A percentile compares a stretch with the other conserved stretches of the same genome.
Conservation (phyloP, 1,140 invertebrate genomes). For the Achroia grisella region DNA sequence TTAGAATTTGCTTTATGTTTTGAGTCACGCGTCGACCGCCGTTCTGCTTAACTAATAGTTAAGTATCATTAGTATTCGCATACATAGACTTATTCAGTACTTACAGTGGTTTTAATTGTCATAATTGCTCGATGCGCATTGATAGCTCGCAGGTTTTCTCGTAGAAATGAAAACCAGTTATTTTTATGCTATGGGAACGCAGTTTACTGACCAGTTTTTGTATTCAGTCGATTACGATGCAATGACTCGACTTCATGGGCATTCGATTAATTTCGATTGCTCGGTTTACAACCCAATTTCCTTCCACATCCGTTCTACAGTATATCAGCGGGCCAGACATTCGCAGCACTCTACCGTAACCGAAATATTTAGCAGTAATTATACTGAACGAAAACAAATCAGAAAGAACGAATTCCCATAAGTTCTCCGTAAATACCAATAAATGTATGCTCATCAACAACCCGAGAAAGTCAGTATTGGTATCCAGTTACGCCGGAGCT, state of each 20-base stretch:
- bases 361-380: no score
- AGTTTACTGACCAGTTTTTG: slow-evolving; percentile 2
- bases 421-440: no score
- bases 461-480: slow-evolving; percentile 22
- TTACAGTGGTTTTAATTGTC: background rate
- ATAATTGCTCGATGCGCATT: slow-evolving; percentile 3
- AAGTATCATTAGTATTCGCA: no score
- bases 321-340: no score
- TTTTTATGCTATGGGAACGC: slow-evolving; percentile 4
- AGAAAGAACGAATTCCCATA: no score
- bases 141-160: slow-evolving; percentile 1
- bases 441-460: background rate
- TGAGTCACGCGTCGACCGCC: background rate
- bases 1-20: background rate
- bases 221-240: slow-evolving; percentile 1
- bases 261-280: background rate
- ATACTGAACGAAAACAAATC: no score
- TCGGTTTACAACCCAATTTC: no score
- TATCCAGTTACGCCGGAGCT: slow-evolving; percentile 19
- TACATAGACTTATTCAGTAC: no score
- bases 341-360: no score
- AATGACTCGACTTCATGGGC: background rate
- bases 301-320: no score
- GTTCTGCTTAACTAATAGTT: no score
- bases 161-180: background rate